These are phyloP conservation scores for Polyploca ridens DNA, from an alignment of 2,888 invertebrate genomes.

Conservation along the genomic window DNA sequence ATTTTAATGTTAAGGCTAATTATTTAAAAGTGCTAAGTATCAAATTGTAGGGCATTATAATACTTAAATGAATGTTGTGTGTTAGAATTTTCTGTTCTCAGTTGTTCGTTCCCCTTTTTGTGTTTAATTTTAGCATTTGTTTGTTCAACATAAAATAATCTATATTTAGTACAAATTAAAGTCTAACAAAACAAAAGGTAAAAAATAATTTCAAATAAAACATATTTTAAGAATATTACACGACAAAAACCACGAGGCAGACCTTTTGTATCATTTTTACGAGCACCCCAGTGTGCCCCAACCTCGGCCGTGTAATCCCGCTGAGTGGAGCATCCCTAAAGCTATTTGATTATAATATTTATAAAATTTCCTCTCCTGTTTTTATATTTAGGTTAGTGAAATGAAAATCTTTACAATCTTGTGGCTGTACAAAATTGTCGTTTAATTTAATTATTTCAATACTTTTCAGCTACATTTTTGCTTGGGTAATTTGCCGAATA, in stretches of 20 bases:
- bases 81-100: no score
- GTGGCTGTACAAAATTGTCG: neutral
- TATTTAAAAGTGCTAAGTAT: no score
- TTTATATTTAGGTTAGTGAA: constrained; percentile 4
- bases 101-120: no score
- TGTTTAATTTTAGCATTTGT: no score
- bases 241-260: neutral
- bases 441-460: neutral
- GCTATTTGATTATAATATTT: constrained; percentile 8
- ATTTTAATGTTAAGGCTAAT: no score
- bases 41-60: no score
- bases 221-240: neutral
- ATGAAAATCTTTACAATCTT: neutral
- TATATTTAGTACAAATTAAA: neutral
- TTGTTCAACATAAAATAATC: neutral
- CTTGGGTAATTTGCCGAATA: neutral
- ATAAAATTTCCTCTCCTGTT: neutral
- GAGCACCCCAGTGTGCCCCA: constrained; percentile 4
- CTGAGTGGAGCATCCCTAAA: constrained; percentile 3
- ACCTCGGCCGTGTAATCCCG: neutral
- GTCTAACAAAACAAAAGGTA: neutral
- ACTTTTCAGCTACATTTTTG: neutral
- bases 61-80: no score
- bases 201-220: neutral
- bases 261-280: constrained; percentile 6